Base-by-base conservation (phyloP, 2,797 vertebrate species). In the Lithobates pipiens region DNA sequence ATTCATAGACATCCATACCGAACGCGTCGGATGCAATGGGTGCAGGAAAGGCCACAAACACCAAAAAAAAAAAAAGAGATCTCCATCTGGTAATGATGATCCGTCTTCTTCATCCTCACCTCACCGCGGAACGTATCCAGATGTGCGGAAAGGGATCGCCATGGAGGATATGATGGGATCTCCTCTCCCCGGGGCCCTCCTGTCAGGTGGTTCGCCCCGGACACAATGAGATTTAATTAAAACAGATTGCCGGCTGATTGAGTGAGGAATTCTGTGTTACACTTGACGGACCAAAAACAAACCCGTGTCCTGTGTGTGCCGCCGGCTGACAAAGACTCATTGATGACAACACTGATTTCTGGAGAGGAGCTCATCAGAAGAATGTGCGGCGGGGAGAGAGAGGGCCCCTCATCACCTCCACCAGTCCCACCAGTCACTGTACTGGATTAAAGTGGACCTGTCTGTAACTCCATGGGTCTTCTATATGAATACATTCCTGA, bases 231-330 rank as follows among this genome's bases (percentile, higher is more conserved):
- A 44, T 83, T 76, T 87, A 83, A 87, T 87, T 83, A 84, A 63
- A 80, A 76, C 70, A 76, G 81, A 84, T 84, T 87, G 81, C 44
- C 80, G 83, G 85, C 71, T 87, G 85, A 86, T 86, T 86, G 81
- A 87, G 57, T 50, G 81, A 87, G 81, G 80, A 75, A 86, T 78
- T 78, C 63, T 32, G 67, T 46, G 86, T 83, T 75, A 83, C 81
- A 87, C 86, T 70, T 84, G 86, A 87, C 76, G 80, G 81, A 84
- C 81, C 86, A 87, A 84, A 87, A 83, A 87, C 81, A 83, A 87
- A 84, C 71, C 81, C 57, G 13, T 13, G 81, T 50, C 80, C 32
- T n/a, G 75, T 68, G 75, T 44, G 44, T 42, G 5, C 67, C 21
- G 32, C 36, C 23, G 27, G 34, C 70, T 61, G 75, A 83, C 85